Evolutionary conservation across 2,888 invertebrate genomes (phyloP), one percentile per base, ranked within the genome.

Genomic region (Folsomia candida): DNA sequence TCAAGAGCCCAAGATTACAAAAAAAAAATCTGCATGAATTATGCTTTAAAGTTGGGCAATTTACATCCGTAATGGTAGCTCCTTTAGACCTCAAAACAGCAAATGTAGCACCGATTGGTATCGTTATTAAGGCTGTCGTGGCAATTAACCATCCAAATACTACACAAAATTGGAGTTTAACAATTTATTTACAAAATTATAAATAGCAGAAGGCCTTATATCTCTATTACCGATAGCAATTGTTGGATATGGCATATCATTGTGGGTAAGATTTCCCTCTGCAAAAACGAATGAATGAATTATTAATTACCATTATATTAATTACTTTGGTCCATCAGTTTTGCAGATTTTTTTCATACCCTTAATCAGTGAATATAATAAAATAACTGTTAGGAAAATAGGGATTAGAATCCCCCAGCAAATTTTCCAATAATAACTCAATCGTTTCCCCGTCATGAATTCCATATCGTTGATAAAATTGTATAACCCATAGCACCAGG

Each of bases 321-420:
- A 3, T 69, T 25, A 2, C 51, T 47, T 11, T 62, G 59, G 20
- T 69, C 67, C 11, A 28, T n/a, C n/a, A n/a, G n/a, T n/a, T n/a
- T n/a, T n/a, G n/a, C n/a, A n/a, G n/a, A n/a, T n/a, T n/a, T n/a
- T n/a, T n/a, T n/a, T n/a, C n/a, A n/a, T n/a, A n/a, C n/a, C n/a
- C n/a, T n/a, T 26, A 37, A 66, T 29, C 3, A 71, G 54, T 2
- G 90, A 90, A 81, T 91, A 92, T 11, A 90, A 80, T 79, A 92
- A 86, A 65, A 93, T 91, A 0, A 86, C 81, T 2, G 88, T 84
- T 86, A 92, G 88, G 71, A 91, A 84, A 3, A 86, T 79, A 0
- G 93, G 93, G 1, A 91, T 90, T 59, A 92, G 82, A 3, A 91
- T 37, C 0, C 87, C 87, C 93, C 93, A 93, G 77, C 91, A 92